Evolutionary conservation across 2,797 vertebrate species (phyloP).

Genomic region (Xenentodon cancila): DNA sequence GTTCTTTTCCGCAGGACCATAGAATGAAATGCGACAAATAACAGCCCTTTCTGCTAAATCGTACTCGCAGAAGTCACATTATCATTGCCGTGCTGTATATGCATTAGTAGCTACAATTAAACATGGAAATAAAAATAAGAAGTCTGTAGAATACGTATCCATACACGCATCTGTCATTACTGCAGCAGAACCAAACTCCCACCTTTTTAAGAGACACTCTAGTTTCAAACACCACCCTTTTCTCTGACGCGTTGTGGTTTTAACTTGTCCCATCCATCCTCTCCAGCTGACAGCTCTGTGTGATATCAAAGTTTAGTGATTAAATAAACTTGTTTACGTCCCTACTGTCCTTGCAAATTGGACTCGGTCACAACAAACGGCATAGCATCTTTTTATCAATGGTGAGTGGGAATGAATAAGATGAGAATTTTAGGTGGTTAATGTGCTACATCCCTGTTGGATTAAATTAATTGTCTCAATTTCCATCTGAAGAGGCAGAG

Average conservation of each 20-base stretch:
- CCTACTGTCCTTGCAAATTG: neutral
- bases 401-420: constrained; percentile 26
- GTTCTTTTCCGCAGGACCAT: no score
- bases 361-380: neutral
- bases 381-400: constrained; percentile 1
- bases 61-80: no score
- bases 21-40: no score
- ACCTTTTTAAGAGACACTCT: no score
- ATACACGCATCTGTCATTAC: no score
- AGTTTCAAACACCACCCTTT: neutral
- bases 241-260: constrained; percentile 11
- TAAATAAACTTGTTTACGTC: neutral
- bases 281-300: neutral
- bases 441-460: neutral
- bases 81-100: no score
- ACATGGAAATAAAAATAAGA: no score
- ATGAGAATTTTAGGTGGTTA: constrained; percentile 5
- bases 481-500: constrained; percentile 25
- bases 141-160: no score
- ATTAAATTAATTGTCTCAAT: constrained; percentile 26
- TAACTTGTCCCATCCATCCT: constrained; percentile 1
- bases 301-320: neutral
- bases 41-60: no score
- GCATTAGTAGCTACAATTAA: no score
- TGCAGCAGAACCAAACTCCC: no score